A percentile compares a stretch with the other conserved stretches of the same genome.
These are phyloP conservation scores for Trachelipus rathkii DNA, from an alignment of 1,140 invertebrate species.

Conservation along the genomic window DNA sequence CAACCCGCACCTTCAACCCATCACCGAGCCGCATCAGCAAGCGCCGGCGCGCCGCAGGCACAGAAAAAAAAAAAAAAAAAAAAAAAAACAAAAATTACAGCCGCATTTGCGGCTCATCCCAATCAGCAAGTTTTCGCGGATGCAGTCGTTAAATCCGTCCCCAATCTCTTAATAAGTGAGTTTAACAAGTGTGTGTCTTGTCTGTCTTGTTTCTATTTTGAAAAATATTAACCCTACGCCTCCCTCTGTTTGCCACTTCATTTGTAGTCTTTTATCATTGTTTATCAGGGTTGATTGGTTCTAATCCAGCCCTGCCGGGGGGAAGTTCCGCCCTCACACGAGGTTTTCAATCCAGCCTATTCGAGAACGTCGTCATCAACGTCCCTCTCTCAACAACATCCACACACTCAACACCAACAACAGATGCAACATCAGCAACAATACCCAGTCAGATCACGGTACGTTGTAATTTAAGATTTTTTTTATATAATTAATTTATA, in stretches of 20 bases:
- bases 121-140: constrained; percentile 59
- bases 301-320: constrained; percentile 23
- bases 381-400: constrained; percentile 47
- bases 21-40: constrained; percentile 21
- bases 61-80: too few relatives aligned
- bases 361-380: constrained; percentile 65
- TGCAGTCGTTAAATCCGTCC: constrained; percentile 83
- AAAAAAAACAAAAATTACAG: too few relatives aligned
- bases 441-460: background rate
- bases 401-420: constrained; percentile 47
- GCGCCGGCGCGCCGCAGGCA: constrained; percentile 8
- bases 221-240: too few relatives aligned
- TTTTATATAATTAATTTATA: background rate
- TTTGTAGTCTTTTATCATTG: too few relatives aligned
- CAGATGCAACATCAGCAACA: constrained; percentile 44
- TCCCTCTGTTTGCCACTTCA: too few relatives aligned
- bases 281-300: constrained; percentile 28
- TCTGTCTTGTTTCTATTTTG: too few relatives aligned
- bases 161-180: constrained; percentile 76
- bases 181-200: constrained; percentile 46
- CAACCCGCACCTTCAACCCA: constrained; percentile 32
- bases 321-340: constrained; percentile 53
- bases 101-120: constrained; percentile 22
- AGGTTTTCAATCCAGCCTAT: constrained; percentile 66
- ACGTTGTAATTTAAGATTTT: background rate